Percentiles rank a stretch among this genome's conserved stretches.
These are phyloP conservation scores for Distichodus sexfasciatus DNA, from an alignment of 2,797 vertebrate genomes.

Conservation along the genomic window DNA sequence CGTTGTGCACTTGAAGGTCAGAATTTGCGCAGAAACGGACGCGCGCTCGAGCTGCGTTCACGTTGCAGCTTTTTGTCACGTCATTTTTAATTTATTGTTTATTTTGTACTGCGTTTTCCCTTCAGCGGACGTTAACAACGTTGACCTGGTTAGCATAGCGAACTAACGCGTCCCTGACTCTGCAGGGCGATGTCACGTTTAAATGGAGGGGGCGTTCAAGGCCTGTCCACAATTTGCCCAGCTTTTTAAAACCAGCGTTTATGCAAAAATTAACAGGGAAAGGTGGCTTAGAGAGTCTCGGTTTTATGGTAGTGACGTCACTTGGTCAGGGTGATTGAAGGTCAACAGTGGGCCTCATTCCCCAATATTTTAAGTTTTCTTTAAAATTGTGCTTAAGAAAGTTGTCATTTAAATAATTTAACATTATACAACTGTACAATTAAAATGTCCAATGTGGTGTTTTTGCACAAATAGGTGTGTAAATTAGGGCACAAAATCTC, in stretches of 20 bases:
- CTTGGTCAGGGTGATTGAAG: slow-evolving; percentile 27
- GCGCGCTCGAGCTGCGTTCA: accelerated
- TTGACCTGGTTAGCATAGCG: not conserved
- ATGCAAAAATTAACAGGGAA: too few relatives aligned
- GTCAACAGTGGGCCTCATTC: slow-evolving; percentile 29
- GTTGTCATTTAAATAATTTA: too few relatives aligned
- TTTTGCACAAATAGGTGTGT: too few relatives aligned
- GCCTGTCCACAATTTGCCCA: not conserved
- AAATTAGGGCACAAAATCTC: too few relatives aligned
- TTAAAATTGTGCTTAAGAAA: too few relatives aligned
- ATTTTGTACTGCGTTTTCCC: not conserved
- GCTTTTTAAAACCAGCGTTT: too few relatives aligned
- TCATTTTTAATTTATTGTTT: not conserved
- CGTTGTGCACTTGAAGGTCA: slow-evolving; percentile 69
- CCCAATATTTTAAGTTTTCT: too few relatives aligned
- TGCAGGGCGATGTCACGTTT: too few relatives aligned
- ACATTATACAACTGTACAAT: too few relatives aligned
- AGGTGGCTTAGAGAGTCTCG: too few relatives aligned
- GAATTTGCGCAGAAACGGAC: slow-evolving; percentile 34
- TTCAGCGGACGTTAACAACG: not conserved
- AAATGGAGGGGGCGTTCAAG: too few relatives aligned
- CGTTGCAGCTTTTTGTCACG: not conserved
- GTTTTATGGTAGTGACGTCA: not conserved
- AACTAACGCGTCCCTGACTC: not conserved
- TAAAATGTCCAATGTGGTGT: too few relatives aligned